Percentiles rank a stretch among this genome's conserved stretches.
Conservation (phyloP, 1,140 invertebrate genomes). For the Mamestra configurata region DNA sequence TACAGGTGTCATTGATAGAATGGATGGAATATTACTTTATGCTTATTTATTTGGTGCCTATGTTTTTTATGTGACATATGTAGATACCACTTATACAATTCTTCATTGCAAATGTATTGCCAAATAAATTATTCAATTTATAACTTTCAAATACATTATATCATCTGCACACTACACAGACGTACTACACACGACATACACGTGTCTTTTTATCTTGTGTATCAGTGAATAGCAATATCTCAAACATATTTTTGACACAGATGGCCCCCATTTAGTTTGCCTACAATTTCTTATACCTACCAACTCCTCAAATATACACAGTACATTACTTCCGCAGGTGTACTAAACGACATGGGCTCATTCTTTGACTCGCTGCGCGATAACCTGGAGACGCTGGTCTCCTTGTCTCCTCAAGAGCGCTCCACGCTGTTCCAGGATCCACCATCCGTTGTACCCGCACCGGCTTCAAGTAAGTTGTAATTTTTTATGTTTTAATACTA, state of each 20-base stretch:
- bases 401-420: constrained; percentile 75
- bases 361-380: constrained; percentile 81
- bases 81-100: no score
- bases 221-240: no score
- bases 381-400: constrained; percentile 77
- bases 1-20: neutral
- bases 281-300: neutral
- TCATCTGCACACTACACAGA: no score
- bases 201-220: no score
- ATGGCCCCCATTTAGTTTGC: neutral
- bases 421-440: constrained; percentile 73
- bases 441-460: constrained; percentile 72
- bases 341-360: constrained; percentile 78
- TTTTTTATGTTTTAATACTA: neutral
- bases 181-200: no score
- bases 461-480: constrained; percentile 68
- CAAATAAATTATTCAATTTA: no score
- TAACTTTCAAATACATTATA: no score
- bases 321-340: constrained; percentile 63
- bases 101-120: no score
- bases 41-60: no score
- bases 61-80: no score
- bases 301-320: neutral
- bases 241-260: no score
- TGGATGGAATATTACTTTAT: no score